Base-by-base conservation (phyloP, 2,797 vertebrate genomes). In the Spheniscus humboldti region DNA sequence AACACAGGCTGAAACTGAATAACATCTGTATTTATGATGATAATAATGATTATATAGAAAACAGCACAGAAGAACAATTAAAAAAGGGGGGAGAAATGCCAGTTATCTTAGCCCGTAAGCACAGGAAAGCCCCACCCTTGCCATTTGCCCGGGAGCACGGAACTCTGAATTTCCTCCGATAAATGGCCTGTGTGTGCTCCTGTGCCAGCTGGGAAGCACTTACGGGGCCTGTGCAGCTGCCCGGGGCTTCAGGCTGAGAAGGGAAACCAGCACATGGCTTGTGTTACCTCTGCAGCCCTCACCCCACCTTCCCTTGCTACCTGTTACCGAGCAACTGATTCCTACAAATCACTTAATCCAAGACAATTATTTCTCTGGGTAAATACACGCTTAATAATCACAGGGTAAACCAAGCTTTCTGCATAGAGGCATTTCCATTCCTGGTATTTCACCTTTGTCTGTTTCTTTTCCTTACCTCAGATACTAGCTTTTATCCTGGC, bases 81-180 rank as follows among this genome's bases (percentile, higher is more conserved):
- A 91, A 83, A 74, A 83, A 18, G 24, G 52, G 64, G 84, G 17
- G 28, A 91, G 91, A 93, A 90, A 94, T 91, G 92, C 92, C 96
- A 96, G 89, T 92, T 94, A 94, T 95, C 94, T 93, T 57, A 68
- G 72, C 68, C 91, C 11, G 3, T 43, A 94, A 93, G 94, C 78
- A 92, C 95, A 97, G 95, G 97, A 94, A 97, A 81, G 79, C 81
- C 56, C 82, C 92, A 96, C 95, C 92, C 92, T 93, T 95, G 76
- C 78, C 95, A 93, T 88, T 94, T 86, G 93, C 94, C 62, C 7
- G 4, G 41, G 67, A 94, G 94, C 80, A 86, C 37, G 16, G 84
- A 91, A 81, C 85, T 94, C 90, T 0, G 53, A 39, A n/a, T 94
- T 96, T 96, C 92, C 94, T 89, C 62, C 0, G 8, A 80, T 78